Evolutionary conservation across 2,113 vertebrate species (phyloP), one percentile per base, ranked within the genome.

Genomic region (Oryzias celebensis): DNA sequence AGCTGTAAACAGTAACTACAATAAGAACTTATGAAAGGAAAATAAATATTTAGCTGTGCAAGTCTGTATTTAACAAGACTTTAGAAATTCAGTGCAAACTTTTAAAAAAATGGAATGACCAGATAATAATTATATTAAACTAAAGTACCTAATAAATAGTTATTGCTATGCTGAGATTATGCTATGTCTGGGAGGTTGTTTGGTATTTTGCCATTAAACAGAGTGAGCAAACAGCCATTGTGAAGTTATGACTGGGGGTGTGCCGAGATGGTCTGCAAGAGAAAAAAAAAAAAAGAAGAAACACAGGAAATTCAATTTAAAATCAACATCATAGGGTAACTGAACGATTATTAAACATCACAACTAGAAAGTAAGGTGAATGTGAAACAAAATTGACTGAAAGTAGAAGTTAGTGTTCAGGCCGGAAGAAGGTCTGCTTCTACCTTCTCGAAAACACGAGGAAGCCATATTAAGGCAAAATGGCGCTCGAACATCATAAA

Each of bases 81-180:
- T 65, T 65, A 78, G 77, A 68, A 73, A 80, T 77, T 73, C 51
- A 81, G 84, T 88, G 82, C 77, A 88, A 85, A 87, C 23, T 49
- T 49, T 58, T 0, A 62, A 53, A 62, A 58, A 58, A 12, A 48
- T 80, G 71, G 6, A 58, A 2, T 46, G 52, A 62, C 85, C 60
- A 86, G 77, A 71, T 86, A 81, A 77, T 65, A 75, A 71, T 60
- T 44, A 79, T 82, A 71, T 81, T 83, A 73, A 77, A 84, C 69
- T 44, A 69, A 75, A 78, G 73, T 36, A 74, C 83, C 73, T 58
- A 68, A 73, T 53, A 61, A 66, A 84, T 77, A 85, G 84, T 78
- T 89, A 92, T 83, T 90, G 93, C 93, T 98, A 96, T 94, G 92
- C 91, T 75, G 86, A 78, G 75, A 73, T 78, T 64, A 68, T 66